Percentiles rank a stretch among this genome's conserved stretches.
Evolutionary conservation across 1,140 invertebrate genomes (phyloP).

Genomic region (Aphaenogaster rudis): DNA sequence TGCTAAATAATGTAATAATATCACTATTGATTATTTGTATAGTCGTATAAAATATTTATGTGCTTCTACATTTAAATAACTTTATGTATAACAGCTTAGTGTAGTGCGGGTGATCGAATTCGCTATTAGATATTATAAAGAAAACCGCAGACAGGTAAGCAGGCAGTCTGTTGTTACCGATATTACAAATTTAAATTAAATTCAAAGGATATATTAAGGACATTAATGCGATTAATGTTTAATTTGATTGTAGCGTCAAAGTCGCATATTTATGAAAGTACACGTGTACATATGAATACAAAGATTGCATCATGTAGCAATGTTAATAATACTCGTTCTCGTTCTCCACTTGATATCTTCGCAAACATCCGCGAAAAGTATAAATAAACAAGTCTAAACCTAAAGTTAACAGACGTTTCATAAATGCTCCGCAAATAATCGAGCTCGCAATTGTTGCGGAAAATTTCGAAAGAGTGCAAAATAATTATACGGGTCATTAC

Average conservation of each 20-base stretch:
- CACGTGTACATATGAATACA: background rate
- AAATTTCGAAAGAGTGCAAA: background rate
- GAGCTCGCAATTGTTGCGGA: background rate
- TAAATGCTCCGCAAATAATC: background rate
- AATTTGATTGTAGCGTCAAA: background rate
- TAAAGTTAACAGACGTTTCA: background rate
- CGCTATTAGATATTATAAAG: background rate
- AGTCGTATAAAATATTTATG: too few relatives aligned
- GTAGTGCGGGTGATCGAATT: too few relatives aligned
- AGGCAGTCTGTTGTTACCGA: background rate
- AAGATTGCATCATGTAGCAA: background rate
- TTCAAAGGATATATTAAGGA: background rate
- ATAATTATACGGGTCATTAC: slow-evolving; percentile 12
- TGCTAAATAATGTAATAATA: too few relatives aligned
- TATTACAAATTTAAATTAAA: background rate
- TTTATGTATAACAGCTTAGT: too few relatives aligned
- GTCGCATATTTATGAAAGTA: background rate
- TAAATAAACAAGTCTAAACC: background rate
- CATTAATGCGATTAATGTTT: background rate
- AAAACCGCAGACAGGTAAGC: background rate
- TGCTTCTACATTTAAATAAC: too few relatives aligned
- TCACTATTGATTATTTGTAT: too few relatives aligned
- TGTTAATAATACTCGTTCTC: background rate
- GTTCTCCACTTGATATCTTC: background rate
- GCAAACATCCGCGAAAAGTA: background rate